Conservation (phyloP, 2,888 invertebrate genomes). For the Yponomeuta sedellus region DNA sequence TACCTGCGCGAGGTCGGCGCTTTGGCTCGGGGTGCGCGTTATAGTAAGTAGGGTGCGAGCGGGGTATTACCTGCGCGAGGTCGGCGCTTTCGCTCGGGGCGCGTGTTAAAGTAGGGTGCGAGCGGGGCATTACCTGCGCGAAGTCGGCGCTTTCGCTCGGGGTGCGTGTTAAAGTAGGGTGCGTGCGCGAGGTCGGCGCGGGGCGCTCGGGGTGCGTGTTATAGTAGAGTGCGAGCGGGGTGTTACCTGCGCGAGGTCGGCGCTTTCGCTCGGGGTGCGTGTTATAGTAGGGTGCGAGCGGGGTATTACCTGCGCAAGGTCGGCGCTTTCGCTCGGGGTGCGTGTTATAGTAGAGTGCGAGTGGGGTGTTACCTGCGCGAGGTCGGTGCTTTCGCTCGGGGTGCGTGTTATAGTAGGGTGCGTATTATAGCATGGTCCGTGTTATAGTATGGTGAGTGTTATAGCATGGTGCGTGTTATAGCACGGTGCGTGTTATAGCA, state of each 20-base stretch:
- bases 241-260: neutral
- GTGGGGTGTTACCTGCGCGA: neutral
- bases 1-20: no score
- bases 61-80: neutral
- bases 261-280: no score
- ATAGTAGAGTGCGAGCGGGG: no score
- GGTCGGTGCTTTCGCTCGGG: neutral
- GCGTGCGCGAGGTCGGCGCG: neutral
- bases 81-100: neutral
- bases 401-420: slow-evolving; percentile 16
- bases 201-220: neutral
- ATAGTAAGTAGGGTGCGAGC: slow-evolving; percentile 29
- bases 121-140: no score
- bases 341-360: slow-evolving; percentile 29
- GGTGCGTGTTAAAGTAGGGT: no score
- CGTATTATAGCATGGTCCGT: no score
- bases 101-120: slow-evolving; percentile 17
- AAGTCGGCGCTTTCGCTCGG: no score
- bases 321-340: no score
- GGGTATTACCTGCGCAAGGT: no score
- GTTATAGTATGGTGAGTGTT: neutral
- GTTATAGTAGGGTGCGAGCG: no score
- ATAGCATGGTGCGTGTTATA: neutral
- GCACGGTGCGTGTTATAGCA: no score
- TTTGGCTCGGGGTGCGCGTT: no score